Base-by-base conservation (phyloP, 2,888 invertebrate genomes). In the Nomada fabriciana region DNA sequence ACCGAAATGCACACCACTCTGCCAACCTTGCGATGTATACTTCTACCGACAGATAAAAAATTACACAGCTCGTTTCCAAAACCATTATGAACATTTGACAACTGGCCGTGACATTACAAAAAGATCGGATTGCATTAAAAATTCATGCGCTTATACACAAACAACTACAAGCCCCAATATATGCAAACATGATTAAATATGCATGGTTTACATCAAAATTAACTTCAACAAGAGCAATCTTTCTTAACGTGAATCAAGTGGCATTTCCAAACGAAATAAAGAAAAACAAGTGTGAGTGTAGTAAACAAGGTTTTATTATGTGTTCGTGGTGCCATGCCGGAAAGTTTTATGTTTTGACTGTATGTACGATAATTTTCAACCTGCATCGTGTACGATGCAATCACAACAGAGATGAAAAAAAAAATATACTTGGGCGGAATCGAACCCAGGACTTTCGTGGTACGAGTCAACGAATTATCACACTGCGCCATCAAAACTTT, bases 201-300 rank as follows among this genome's bases (percentile, higher is more conserved):
- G 57, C 25, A 57, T 57, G 57, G 57, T 68, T 18, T 57, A 43
- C 57, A n/a, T 57, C 43, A 4, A 68, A 57, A 68, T 11, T 52
- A n/a, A 52, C 18, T 15, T 18, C 50, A 0, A 25, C 9, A 25
- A 65, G 29, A 18, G 65, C 52, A 29, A 52, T 65, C 18, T 52
- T 65, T 65, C 2, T 65, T 15, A 65, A 65, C 11, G 50, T 52
- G 11, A 52, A 65, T 11, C n/a, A 65, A 25, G 29, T 65, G 52
- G 50, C 50, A 13, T 65, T 65, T 42, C 65, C 50, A 20, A 29
- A 52, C 2, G 10, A 36, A 15, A 15, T 23, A 55, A 7, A 42
- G 55, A 23, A 18, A 36, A 68, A 20, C 36, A 42, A 53, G 55
- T 42, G 53, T 68, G 50, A 53, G 9, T 68, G 42, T 42, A 55